Conservation (phyloP, 2,797 vertebrate genomes). For the Pangasius macronema region DNA sequence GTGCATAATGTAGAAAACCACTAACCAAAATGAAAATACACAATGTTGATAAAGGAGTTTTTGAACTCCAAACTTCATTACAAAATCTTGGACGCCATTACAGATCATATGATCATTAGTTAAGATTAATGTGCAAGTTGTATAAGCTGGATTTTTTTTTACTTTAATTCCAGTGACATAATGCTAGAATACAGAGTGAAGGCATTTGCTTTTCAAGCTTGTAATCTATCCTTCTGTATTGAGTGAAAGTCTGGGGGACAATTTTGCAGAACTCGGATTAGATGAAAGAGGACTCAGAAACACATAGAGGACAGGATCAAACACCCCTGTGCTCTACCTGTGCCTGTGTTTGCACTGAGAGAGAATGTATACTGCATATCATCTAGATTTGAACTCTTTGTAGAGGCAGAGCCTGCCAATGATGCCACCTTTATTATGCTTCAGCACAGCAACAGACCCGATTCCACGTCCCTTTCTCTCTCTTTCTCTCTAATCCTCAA, state of each 20-base stretch:
- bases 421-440: slow-evolving; percentile 60
- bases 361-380: slow-evolving; percentile 62
- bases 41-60: background rate
- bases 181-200: background rate
- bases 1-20: background rate
- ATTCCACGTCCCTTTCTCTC: slow-evolving; percentile 47
- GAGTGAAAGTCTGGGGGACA: slow-evolving; percentile 57
- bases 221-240: slow-evolving; percentile 36
- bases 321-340: slow-evolving; percentile 53
- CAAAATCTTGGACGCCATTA: background rate
- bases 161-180: background rate
- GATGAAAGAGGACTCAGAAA: slow-evolving; percentile 60
- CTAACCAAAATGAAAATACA: background rate
- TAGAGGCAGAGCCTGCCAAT: slow-evolving; percentile 57
- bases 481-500: slow-evolving; percentile 56
- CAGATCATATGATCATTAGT: background rate
- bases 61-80: background rate
- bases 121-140: background rate
- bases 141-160: background rate
- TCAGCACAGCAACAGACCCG: slow-evolving; percentile 56
- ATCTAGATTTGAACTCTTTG: slow-evolving; percentile 63
- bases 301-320: slow-evolving; percentile 61
- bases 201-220: slow-evolving; percentile 7
- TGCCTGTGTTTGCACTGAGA: slow-evolving; percentile 61
- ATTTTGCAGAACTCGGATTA: slow-evolving; percentile 54